phyloP scores from a whole-genome alignment of 1,140 invertebrate species.

The Ooceraea biroi region DNA sequence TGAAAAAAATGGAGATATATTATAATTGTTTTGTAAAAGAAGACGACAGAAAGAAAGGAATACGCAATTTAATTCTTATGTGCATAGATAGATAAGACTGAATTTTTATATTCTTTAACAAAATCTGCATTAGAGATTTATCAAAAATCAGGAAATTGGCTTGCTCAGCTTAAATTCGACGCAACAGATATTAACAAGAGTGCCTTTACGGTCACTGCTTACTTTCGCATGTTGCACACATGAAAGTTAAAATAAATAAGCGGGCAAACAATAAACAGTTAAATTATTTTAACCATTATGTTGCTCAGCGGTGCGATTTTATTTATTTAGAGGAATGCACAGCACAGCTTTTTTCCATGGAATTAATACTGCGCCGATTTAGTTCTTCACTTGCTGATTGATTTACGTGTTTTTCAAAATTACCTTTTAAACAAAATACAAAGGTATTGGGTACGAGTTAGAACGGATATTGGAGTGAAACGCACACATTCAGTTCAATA shows the following conservation, averaged over 20 bases:
- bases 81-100: no score
- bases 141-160: neutral
- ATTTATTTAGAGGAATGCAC: constrained; percentile 32
- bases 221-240: neutral
- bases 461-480: constrained; percentile 2
- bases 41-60: neutral
- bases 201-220: neutral
- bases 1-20: neutral
- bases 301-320: neutral
- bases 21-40: neutral
- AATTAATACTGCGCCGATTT: constrained; percentile 42
- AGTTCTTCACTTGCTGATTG: neutral
- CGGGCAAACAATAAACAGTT: constrained; percentile 1
- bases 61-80: neutral
- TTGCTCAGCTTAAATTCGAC: neutral
- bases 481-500: neutral
- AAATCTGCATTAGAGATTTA: neutral
- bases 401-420: constrained; percentile 32
- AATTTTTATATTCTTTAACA: neutral
- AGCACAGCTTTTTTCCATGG: neutral
- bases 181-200: constrained; percentile 3
- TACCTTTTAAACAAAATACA: constrained; percentile 10
- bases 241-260: constrained; percentile 15
- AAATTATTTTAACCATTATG: constrained; percentile 26
- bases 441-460: neutral